These are phyloP conservation scores for Heliconius melpomene DNA, from an alignment of 1,140 invertebrate genomes.

Conservation along the genomic window DNA sequence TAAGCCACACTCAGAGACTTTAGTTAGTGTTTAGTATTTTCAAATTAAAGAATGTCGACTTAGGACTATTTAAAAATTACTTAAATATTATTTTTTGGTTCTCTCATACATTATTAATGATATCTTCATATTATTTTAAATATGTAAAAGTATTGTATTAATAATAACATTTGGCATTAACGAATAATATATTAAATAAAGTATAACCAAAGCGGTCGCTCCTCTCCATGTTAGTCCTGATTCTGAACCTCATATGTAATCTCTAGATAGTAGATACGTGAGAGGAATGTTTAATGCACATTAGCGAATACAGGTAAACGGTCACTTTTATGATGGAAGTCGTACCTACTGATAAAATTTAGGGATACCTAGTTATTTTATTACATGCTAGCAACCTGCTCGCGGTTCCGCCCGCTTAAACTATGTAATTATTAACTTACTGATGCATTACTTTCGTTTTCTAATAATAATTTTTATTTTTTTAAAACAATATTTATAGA, in stretches of 20 bases:
- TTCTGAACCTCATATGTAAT: constrained; percentile 10
- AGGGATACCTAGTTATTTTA: no score
- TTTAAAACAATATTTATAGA: no score
- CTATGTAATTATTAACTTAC: no score
- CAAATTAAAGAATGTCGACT: background rate
- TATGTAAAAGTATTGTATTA: background rate
- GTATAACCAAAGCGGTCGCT: background rate
- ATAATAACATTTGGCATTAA: background rate
- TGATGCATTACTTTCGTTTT: no score
- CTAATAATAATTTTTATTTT: no score
- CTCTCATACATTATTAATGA: background rate
- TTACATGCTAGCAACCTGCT: no score
- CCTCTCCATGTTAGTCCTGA: constrained; percentile 22
- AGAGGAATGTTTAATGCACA: constrained; percentile 24
- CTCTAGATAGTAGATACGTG: constrained; percentile 19
- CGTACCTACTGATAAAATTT: no score
- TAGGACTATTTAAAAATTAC: no score
- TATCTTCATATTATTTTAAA: background rate
- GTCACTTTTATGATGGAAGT: no score
- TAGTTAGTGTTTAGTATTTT: background rate
- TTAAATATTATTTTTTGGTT: background rate
- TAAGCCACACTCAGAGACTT: background rate
- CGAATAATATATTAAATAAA: background rate
- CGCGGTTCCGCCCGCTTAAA: no score
- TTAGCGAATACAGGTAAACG: background rate